These are phyloP conservation scores for Theocolax elegans DNA, from an alignment of 1,140 invertebrate species.

Conservation along the genomic window DNA sequence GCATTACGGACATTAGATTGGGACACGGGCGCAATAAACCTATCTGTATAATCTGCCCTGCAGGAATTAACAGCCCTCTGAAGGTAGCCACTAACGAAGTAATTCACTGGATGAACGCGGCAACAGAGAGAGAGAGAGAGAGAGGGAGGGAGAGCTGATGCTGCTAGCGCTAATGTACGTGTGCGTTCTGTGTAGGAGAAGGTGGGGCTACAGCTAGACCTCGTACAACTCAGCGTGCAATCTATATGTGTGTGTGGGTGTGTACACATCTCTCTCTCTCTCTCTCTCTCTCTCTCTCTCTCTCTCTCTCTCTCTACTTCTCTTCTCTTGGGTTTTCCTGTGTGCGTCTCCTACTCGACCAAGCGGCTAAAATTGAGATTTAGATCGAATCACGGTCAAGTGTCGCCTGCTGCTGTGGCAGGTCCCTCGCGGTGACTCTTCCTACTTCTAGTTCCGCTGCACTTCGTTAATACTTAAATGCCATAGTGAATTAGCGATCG, in stretches of 20 bases:
- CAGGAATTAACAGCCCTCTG: conserved; percentile 69
- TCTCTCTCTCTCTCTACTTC: background rate
- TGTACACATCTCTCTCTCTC: conserved; percentile 21
- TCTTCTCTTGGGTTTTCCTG: no score
- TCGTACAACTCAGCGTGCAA: background rate
- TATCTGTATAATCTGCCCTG: conserved; percentile 70
- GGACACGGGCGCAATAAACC: conserved; percentile 69
- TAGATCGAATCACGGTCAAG: conserved; percentile 59
- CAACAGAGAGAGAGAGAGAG: conserved; percentile 47
- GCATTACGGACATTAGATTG: conserved; percentile 69
- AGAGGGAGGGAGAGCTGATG: conserved; percentile 32
- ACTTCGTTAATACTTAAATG: conserved; percentile 40
- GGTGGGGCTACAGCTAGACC: background rate
- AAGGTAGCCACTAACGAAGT: conserved; percentile 70
- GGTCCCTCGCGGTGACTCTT: background rate
- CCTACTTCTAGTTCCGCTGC: conserved; percentile 31
- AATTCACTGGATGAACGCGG: conserved; percentile 68
- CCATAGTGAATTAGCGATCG: background rate
- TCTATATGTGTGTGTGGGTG: conserved; percentile 43
- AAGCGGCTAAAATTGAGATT: conserved; percentile 64
- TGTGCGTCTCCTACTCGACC: background rate
- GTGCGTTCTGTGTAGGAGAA: background rate
- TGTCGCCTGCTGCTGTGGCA: no score
- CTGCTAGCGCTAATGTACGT: conserved; percentile 37
- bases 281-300: no score